Evolutionary conservation across 2,113 vertebrate genomes (phyloP).

Genomic region (Vombatus ursinus): DNA sequence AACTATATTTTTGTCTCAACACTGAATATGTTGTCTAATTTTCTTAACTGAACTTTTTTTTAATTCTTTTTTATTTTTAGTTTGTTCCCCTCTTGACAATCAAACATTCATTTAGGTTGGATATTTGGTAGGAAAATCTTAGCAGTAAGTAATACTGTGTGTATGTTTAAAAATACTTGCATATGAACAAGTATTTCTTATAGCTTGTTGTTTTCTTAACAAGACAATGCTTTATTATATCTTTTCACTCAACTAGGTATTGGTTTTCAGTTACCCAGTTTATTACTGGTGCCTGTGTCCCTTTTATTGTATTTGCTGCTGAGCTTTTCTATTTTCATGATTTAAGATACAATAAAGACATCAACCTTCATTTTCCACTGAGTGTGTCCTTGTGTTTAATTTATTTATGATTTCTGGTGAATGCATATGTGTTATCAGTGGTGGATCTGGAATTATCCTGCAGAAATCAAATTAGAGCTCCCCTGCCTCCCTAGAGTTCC

Average conservation of each 20-base stretch:
- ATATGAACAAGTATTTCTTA: not conserved
- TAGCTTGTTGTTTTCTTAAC: not conserved
- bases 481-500: not conserved
- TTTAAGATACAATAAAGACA: constrained; percentile 19
- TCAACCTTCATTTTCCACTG: not conserved
- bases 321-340: not conserved
- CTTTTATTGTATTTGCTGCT: not conserved
- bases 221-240: not conserved
- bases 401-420: constrained; percentile 1
- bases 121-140: not conserved
- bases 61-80: not conserved
- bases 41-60: not conserved
- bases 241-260: not conserved
- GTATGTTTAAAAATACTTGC: not conserved
- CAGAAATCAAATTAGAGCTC: not conserved
- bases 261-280: constrained; percentile 11
- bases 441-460: not conserved
- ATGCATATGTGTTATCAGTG: not conserved
- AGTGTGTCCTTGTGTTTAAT: not conserved
- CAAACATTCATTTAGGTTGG: not conserved
- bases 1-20: not conserved
- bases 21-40: not conserved
- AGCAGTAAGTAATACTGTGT: not conserved
- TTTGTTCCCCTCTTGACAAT: not conserved
- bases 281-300: not conserved